Evolutionary conservation across 2,113 vertebrate species (phyloP).

Genomic region (Rhinoderma darwinii): DNA sequence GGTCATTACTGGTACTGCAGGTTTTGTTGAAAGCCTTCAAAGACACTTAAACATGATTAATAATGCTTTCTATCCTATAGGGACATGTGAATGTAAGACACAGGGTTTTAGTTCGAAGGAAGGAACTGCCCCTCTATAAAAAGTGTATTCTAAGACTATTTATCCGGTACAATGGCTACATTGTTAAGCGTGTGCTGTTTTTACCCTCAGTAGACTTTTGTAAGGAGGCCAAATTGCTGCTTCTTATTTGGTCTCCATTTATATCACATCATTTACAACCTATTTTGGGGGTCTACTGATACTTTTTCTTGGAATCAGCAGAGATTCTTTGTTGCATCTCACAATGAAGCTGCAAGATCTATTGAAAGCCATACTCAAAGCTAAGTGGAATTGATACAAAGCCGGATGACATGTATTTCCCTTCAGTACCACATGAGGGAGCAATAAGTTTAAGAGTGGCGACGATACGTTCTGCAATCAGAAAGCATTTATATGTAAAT

Average conservation of each 20-base stretch:
- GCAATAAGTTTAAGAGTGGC: slow-evolving; percentile 26
- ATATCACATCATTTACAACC: background rate
- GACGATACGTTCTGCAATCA: background rate
- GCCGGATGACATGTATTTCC: background rate
- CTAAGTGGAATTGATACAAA: background rate
- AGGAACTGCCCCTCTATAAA: background rate
- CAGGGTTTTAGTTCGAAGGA: no score
- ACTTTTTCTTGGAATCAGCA: slow-evolving; percentile 19
- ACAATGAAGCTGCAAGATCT: slow-evolving; percentile 1
- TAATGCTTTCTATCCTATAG: no score
- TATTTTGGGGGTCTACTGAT: slow-evolving; percentile 27
- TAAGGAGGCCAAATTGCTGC: slow-evolving; percentile 10
- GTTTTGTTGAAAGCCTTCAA: no score
- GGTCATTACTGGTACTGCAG: no score
- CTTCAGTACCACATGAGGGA: slow-evolving; percentile 24
- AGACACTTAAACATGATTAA: no score
- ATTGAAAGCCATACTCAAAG: slow-evolving; percentile 9
- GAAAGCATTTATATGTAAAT: slow-evolving; percentile 44
- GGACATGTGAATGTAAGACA: no score
- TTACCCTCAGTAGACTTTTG: slow-evolving; percentile 17
- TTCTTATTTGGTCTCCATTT: slow-evolving; percentile 19
- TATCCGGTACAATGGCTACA: background rate
- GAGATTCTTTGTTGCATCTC: slow-evolving; percentile 19
- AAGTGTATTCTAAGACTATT: background rate
- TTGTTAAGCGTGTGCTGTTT: background rate